These are phyloP conservation scores for Labrus mixtus DNA, from an alignment of 2,113 vertebrate species.

Conservation along the genomic window DNA sequence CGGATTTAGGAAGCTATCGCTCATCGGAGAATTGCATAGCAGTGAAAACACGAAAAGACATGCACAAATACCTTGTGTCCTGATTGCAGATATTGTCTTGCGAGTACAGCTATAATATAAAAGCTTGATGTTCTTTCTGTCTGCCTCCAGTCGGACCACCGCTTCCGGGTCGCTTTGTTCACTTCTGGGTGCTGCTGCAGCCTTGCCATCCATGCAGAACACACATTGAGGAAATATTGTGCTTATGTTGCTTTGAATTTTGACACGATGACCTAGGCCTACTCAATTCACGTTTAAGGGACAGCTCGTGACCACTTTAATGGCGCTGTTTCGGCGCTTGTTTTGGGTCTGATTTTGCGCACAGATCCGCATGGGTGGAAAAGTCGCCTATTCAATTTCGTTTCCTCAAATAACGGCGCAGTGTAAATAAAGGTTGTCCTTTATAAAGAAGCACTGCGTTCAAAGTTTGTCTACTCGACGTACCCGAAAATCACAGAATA, in stretches of 20 bases:
- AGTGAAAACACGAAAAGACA: constrained; percentile 40
- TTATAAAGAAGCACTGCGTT: neutral
- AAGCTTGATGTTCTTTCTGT: constrained; percentile 83
- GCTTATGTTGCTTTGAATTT: constrained; percentile 21
- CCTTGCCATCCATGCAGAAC: constrained; percentile 34
- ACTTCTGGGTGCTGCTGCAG: constrained; percentile 89
- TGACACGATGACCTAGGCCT: constrained; percentile 36
- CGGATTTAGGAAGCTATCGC: constrained; percentile 13
- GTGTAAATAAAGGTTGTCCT: neutral
- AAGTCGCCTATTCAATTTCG: neutral
- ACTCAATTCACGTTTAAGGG: constrained; percentile 23
- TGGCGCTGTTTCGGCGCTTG: neutral
- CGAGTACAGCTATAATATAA: constrained; percentile 79
- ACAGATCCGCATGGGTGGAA: neutral
- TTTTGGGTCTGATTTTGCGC: constrained; percentile 5
- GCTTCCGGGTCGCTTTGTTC: constrained; percentile 94
- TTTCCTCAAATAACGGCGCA: constrained; percentile 9
- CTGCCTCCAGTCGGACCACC: constrained; percentile 85
- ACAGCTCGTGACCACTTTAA: neutral
- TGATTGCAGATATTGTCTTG: constrained; percentile 81
- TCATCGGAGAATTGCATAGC: constrained; percentile 33
- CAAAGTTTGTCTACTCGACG: neutral
- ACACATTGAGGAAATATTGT: constrained; percentile 25
- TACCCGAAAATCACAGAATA: neutral
- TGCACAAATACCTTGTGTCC: constrained; percentile 83